Percentiles rank a stretch among this genome's conserved stretches.
phyloP scores from a whole-genome alignment of 2,797 vertebrate species.

The Erithacus rubecula region DNA sequence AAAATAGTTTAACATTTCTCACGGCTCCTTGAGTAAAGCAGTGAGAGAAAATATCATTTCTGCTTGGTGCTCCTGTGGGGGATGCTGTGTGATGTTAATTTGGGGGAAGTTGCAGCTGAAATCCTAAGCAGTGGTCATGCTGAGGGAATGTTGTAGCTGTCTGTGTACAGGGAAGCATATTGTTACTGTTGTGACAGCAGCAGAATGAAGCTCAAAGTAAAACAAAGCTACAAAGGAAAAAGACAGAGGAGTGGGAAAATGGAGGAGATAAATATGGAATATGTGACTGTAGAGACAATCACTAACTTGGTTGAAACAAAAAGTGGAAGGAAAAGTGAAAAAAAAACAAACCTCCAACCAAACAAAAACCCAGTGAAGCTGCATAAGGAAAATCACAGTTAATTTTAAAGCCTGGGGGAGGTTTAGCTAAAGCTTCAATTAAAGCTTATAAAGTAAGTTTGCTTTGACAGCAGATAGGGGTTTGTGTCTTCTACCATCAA shows the following conservation, averaged over 20 bases:
- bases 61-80: background rate
- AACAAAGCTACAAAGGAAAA: background rate
- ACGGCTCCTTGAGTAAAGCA: background rate
- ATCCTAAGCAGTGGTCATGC: background rate
- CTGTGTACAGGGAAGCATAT: background rate
- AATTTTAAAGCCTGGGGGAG: background rate
- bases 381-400: background rate
- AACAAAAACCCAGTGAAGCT: background rate
- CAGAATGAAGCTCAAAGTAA: conserved; percentile 3
- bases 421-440: background rate
- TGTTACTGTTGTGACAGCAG: conserved; percentile 27
- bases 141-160: conserved; percentile 22
- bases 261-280: background rate
- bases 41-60: background rate
- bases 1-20: background rate
- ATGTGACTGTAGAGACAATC: background rate
- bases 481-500: background rate
- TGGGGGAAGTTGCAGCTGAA: conserved; percentile 12
- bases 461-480: background rate
- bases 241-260: background rate
- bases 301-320: background rate
- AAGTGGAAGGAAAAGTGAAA: background rate
- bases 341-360: background rate
- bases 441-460: background rate
- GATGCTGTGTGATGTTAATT: conserved; percentile 24